Base-by-base conservation (phyloP, 2,113 vertebrate genomes). In the Tachycineta bicolor region DNA sequence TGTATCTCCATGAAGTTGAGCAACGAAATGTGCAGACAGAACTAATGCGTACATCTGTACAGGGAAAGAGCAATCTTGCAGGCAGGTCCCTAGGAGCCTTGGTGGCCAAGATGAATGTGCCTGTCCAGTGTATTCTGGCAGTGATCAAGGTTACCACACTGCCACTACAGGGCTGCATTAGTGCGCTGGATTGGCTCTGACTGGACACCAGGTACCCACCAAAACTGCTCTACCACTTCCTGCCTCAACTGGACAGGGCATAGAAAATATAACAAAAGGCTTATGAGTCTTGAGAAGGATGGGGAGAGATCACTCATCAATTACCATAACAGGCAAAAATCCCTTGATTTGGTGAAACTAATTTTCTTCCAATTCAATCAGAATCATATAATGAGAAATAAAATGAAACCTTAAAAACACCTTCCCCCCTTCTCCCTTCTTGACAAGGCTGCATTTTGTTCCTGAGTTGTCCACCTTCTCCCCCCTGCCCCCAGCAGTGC, bases 1-100 rank as follows among this genome's bases (percentile, higher is more conserved):
- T 39, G 7, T 12, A 29, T 49, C 5, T 29, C 26, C 4, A 17
- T 47, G 33, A 75, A 34, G 49, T 0, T 47, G n/a, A 43, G 14
- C 33, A 73, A 29, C 24, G 14, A 31, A 43, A 77, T 65, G 4
- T 13, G 10, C 12, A 46, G 31, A 18, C 2, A 41, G 41, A 78
- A 34, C 4, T 44, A 46, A 12, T 52, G 5, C 9, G 11, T 2
- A 1, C 9, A 15, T 31, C 10, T n/a, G 4, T 29, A 37, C 12
- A 25, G 28, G 31, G 2, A 2, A 25, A 37, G 22, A 69, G 7
- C 6, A 46, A 5, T 37, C 22, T 21, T 46, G 10, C 17, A 53
- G 60, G 19, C 22, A 37, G 55, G 28, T 13, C 37, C 31, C 14
- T n/a, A 13, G 60, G 23, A 79, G 4, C 20, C 56, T 34, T 23